Percentiles rank a stretch among this genome's conserved stretches.
Conservation (phyloP, 1,140 invertebrate genomes). For the Portunus trituberculatus region DNA sequence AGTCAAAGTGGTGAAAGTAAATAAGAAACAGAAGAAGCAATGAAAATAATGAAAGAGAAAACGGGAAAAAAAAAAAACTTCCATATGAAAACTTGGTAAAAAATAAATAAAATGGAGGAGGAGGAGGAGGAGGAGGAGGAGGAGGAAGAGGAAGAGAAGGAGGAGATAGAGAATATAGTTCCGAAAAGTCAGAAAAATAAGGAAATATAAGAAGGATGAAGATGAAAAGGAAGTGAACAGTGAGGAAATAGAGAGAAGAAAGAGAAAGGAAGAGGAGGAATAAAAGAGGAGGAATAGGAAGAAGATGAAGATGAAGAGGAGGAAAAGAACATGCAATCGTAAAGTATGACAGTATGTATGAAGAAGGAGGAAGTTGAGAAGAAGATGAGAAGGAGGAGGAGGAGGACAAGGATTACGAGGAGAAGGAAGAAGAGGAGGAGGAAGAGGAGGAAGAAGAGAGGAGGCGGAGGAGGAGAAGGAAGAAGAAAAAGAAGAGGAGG, state of each 20-base stretch:
- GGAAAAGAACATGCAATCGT: not conserved
- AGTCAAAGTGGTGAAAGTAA: too few species aligned
- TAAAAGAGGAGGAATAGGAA: not conserved
- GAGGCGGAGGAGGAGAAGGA: too few species aligned
- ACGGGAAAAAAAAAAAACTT: too few species aligned
- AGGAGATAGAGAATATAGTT: not conserved
- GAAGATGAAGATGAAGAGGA: not conserved
- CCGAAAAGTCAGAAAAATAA: not conserved
- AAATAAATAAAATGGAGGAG: too few species aligned
- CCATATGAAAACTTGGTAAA: too few species aligned
- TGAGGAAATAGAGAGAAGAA: not conserved
- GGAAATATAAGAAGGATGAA: not conserved
- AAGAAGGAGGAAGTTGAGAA: not conserved
- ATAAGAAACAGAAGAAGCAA: too few species aligned
- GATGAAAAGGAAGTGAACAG: not conserved
- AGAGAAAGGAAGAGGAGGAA: not conserved
- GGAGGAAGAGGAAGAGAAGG: not conserved
- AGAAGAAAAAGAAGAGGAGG: not conserved
- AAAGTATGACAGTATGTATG: too few species aligned
- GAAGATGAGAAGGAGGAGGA: not conserved
- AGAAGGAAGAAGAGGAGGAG: not conserved
- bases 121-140: constrained; percentile 11
- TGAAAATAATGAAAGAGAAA: too few species aligned
- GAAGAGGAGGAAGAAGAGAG: not conserved
- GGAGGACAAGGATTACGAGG: not conserved